Percentiles rank a stretch among this genome's conserved stretches.
Conservation (phyloP, 2,113 vertebrate species). For the Crotalus helleri region DNA sequence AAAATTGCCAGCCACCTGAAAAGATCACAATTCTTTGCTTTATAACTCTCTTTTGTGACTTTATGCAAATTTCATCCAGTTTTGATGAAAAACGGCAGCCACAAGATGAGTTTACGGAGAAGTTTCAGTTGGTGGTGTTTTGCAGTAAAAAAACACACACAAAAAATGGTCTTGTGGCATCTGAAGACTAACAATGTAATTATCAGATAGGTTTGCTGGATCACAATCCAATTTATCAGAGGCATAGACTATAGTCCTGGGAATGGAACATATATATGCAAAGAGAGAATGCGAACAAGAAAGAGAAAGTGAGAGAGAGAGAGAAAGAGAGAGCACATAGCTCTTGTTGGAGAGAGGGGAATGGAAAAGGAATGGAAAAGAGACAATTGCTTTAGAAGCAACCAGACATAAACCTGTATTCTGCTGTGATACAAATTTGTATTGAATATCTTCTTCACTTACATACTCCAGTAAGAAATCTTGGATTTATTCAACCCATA, state of each 20-base stretch:
- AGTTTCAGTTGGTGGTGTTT: neutral
- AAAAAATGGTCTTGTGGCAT: neutral
- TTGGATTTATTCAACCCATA: neutral
- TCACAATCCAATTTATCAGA: neutral
- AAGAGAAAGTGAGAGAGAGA: neutral
- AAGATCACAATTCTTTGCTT: neutral
- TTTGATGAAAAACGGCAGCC: neutral
- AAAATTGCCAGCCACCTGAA: neutral
- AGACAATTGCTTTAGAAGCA: neutral
- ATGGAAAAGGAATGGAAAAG: neutral
- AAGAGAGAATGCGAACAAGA: neutral
- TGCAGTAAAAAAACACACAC: neutral
- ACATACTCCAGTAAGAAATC: neutral
- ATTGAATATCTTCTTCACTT: neutral
- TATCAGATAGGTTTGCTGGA: neutral
- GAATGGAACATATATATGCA: neutral
- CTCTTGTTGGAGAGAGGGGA: neutral
- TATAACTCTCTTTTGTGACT: neutral
- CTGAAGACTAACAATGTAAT: neutral
- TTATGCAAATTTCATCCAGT: neutral
- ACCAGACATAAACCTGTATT: neutral
- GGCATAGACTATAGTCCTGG: neutral
- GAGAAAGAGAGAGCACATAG: neutral
- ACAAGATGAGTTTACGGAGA: neutral
- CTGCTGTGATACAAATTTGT: neutral